Evolutionary conservation across 2,888 invertebrate species (phyloP), one percentile per base, ranked within the genome.

Genomic region (Itoplectis maculator): DNA sequence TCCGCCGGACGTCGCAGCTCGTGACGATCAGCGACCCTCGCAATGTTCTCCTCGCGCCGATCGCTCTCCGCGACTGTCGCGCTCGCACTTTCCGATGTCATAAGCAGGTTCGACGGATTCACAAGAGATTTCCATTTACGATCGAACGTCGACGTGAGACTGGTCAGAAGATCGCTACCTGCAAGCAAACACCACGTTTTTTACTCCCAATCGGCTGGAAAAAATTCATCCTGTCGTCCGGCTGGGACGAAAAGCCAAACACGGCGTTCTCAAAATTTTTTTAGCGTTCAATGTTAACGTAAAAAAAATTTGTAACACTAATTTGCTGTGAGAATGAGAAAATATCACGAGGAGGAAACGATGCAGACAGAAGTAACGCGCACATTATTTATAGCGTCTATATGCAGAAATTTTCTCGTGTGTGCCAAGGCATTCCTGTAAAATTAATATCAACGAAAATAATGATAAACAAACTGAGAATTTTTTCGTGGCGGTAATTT

Each of bases 161-260:
- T 96, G 91, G 96, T 96, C 93, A 97, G 94, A 88, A 97, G 96
- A 94, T 97, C 97, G 91, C 96, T 95, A 93, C 97, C 97, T 97
- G 94, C 76, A 94, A 94, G 1, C 79, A 83, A 78, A 78, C 45
- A n/a, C 18, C 2, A 29, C 29, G 5, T 29, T 29, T 5, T 68
- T 59, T 7, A 77, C 9, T 35, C 56, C 35, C 56, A 15, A 29
- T 2, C 29, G 29, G 47, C 29, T 45, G 7, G 6, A 20, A 45
- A n/a, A 0, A 42, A 65, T 45, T 63, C 5, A 18, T 45, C 23
- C 0, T 20, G 7, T 37, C 15, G 18, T 51, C 29, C 13, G 15
- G 15, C n/a, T 69, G 23, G n/a, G 45, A 59, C 42, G 63, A 29
- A 76, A 79, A 86, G 81, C 61, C 8, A 59, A 59, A 59, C 35